phyloP scores from a whole-genome alignment of 2,888 invertebrate genomes.

The Agriopis marginaria region DNA sequence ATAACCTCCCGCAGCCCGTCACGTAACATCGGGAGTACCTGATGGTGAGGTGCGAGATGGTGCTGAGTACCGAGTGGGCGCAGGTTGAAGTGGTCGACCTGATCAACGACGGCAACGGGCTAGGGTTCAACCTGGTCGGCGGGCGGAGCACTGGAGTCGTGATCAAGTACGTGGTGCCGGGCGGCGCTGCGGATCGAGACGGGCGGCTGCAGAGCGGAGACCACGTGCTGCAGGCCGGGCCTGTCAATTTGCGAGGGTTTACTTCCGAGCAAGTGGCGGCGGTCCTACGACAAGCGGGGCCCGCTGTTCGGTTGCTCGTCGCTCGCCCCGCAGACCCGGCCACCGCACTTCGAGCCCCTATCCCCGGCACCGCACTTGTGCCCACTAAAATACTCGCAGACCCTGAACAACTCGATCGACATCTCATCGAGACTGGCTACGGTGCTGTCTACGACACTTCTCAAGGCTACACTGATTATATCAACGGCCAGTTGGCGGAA shows the following conservation, averaged over 20 bases:
- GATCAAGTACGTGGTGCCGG: constrained; percentile 98
- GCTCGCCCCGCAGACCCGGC: constrained; percentile 97
- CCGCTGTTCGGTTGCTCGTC: constrained; percentile 95
- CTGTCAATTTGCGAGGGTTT: constrained; percentile 98
- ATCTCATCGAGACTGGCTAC: constrained; percentile 92
- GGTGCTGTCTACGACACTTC: constrained; percentile 85
- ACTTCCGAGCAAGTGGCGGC: constrained; percentile 96
- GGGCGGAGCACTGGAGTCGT: constrained; percentile 99
- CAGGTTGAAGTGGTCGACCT: constrained; percentile 99
- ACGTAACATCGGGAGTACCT: constrained; percentile 78
- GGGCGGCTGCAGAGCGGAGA: constrained; percentile 98
- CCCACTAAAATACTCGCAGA: constrained; percentile 97
- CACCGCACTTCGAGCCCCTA: constrained; percentile 90
- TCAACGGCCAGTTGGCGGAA: constrained; percentile 72
- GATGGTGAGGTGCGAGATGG: constrained; percentile 87
- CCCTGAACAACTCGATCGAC: constrained; percentile 95
- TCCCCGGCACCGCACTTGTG: constrained; percentile 95
- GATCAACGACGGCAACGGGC: constrained; percentile 98
- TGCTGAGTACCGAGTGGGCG: constrained; percentile 99
- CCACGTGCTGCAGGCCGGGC: constrained; percentile 98
- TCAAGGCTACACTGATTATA: constrained; percentile 74
- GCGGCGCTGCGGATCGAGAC: constrained; percentile 98
- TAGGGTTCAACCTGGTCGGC: constrained; percentile 99
- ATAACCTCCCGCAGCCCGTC: constrained; percentile 77
- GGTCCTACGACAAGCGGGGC: constrained; percentile 91